Evolutionary conservation across 2,888 invertebrate genomes (phyloP), one percentile per base, ranked within the genome.

Genomic region (Hirtodrosophila alboralis): DNA sequence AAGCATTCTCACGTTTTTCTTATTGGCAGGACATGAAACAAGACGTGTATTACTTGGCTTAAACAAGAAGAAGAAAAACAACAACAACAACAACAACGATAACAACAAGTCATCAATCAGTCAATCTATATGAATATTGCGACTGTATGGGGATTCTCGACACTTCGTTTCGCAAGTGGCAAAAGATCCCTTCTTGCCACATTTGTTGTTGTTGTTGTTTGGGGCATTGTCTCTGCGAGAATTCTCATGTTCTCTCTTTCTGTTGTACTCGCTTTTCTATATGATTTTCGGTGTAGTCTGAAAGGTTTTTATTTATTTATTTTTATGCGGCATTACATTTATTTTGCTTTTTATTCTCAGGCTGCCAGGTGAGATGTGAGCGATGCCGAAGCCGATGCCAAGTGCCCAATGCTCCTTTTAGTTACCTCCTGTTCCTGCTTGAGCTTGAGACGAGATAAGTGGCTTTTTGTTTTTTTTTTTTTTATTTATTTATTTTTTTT

Each of bases 271-370:
- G 18, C 18, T 4, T 6, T 7, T 1, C 23, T 10, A 37, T 44
- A 43, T 60, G 45, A 54, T 61, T 51, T 74, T 68, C 30, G 67
- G 36, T 31, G 49, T 53, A 34, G 34, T 64, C 61, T 73, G 59
- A 74, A 59, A 65, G 62, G 62, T 57, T 70, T 58, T 81, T 75
- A 75, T 79, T 77, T 79, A 69, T 75, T 78, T 79, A 74, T 77
- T 74, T 79, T 66, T 66, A 75, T 75, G 80, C 72, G 52, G 75
- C 76, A 79, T 66, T 75, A 74, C 78, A 81, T 81, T 81, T 76
- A 81, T 76, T 77, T 84, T 69, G 44, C 56, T 81, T 73, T 84
- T 73, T 74, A 77, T 84, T 77, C 53, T 44, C 52, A 63, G 52
- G 75, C 36, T 68, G 78, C 69, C 62, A 60, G 73, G 62, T 72